These are phyloP conservation scores for Argyresthia goedartella DNA, from an alignment of 2,888 invertebrate species.

Conservation along the genomic window DNA sequence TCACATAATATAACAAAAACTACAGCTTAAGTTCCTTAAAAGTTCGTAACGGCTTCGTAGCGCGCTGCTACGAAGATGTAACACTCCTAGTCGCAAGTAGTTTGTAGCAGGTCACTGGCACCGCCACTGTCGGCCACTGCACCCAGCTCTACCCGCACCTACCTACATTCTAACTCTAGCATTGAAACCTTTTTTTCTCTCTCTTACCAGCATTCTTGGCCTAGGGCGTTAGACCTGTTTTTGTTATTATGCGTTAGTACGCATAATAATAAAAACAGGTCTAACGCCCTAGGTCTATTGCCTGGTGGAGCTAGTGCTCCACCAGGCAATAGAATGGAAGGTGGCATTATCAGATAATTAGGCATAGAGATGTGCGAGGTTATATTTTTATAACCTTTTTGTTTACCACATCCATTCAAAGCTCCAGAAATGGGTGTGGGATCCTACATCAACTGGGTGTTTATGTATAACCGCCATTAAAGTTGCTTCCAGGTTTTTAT, in stretches of 20 bases:
- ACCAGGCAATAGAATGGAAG: conserved; percentile 4
- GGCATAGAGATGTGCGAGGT: neutral
- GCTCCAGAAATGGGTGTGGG: too few relatives aligned
- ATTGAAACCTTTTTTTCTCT: conserved; percentile 58
- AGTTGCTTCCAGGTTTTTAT: neutral
- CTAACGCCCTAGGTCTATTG: too few relatives aligned
- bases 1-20: too few relatives aligned
- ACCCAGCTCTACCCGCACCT: conserved; percentile 32
- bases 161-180: conserved; percentile 63
- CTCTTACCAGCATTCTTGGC: conserved; percentile 58
- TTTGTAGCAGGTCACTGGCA: conserved; percentile 59
- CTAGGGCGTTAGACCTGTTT: conserved; percentile 28
- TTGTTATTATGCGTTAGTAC: conserved; percentile 10
- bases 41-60: neutral
- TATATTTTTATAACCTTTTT: neutral
- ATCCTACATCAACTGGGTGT: too few relatives aligned
- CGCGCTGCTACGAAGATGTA: conserved; percentile 14
- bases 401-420: too few relatives aligned
- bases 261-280: too few relatives aligned
- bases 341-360: conserved; percentile 4
- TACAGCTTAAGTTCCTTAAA: too few relatives aligned
- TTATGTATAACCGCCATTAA: too few relatives aligned
- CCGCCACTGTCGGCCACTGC: conserved; percentile 50
- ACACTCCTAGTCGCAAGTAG: conserved; percentile 14
- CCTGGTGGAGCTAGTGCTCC: conserved; percentile 14